These are phyloP conservation scores for Pyrgilauda ruficollis DNA, from an alignment of 2,113 vertebrate species.

Conservation along the genomic window DNA sequence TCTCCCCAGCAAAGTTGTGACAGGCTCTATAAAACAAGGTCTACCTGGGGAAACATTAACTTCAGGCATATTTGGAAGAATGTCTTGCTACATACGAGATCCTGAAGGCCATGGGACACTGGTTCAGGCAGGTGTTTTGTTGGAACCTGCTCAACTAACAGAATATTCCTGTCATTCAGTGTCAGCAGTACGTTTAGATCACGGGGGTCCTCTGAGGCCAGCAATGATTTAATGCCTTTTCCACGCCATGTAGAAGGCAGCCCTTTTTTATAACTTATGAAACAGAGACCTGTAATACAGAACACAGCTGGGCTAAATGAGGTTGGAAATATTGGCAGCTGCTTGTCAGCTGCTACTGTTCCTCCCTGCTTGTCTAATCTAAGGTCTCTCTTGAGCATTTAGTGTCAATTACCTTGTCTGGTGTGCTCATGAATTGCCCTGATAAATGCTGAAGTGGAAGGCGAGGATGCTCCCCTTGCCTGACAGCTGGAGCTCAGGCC, in stretches of 20 bases:
- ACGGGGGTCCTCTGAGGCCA: neutral
- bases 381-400: neutral
- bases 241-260: fast-evolving
- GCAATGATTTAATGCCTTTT: neutral
- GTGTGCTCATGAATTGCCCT: neutral
- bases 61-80: neutral
- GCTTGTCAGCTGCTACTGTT: neutral
- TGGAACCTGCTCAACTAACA: neutral
- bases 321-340: neutral
- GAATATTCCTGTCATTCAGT: neutral
- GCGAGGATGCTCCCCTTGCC: neutral
- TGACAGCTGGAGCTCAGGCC: neutral
- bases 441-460: neutral
- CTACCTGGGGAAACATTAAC: neutral
- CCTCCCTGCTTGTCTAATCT: neutral
- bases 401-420: neutral
- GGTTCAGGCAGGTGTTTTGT: neutral
- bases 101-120: neutral
- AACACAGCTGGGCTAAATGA: neutral
- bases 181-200: neutral
- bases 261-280: neutral
- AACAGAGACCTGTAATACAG: neutral
- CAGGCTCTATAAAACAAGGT: neutral
- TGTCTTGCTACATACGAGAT: fast-evolving
- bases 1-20: neutral